These are phyloP conservation scores for Trachelipus rathkii DNA, from an alignment of 1,140 invertebrate species.

Conservation along the genomic window DNA sequence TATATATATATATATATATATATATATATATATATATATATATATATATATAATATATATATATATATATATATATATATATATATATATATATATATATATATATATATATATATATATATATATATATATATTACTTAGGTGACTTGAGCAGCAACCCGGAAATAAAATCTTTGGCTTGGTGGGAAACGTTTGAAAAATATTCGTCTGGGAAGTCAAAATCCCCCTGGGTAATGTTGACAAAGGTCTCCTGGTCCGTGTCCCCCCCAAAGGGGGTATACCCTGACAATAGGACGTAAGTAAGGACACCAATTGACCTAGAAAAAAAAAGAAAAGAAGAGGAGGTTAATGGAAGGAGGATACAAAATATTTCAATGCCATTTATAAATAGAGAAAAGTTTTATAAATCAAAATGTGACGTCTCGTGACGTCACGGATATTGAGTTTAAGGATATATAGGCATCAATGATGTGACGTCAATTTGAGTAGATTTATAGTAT, in stretches of 20 bases:
- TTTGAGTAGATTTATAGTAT: too few relatives aligned
- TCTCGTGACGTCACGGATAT: background rate
- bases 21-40: too few relatives aligned
- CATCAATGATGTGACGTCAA: too few relatives aligned
- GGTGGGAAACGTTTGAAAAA: slow-evolving; percentile 75
- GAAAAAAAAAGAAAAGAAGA: background rate
- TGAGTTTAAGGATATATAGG: too few relatives aligned
- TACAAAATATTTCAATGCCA: too few relatives aligned
- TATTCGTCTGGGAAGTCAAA: slow-evolving; percentile 86
- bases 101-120: slow-evolving; percentile 10
- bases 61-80: too few relatives aligned
- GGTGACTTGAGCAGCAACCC: slow-evolving; percentile 58
- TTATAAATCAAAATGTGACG: too few relatives aligned
- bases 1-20: too few relatives aligned
- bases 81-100: too few relatives aligned
- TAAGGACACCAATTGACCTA: slow-evolving; percentile 77
- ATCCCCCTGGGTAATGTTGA: slow-evolving; percentile 87
- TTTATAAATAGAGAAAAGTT: too few relatives aligned
- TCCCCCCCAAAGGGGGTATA: slow-evolving; percentile 87
- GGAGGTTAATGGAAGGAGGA: too few relatives aligned
- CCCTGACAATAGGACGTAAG: slow-evolving; percentile 87
- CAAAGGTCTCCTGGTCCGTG: slow-evolving; percentile 87
- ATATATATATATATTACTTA: background rate
- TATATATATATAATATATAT: too few relatives aligned
- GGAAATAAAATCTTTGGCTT: slow-evolving; percentile 70